Percentiles rank a stretch among this genome's conserved stretches.
These are phyloP conservation scores for Astreopora myriophthalma DNA, from an alignment of 64 coral and sea anemone species.

Conservation along the genomic window DNA sequence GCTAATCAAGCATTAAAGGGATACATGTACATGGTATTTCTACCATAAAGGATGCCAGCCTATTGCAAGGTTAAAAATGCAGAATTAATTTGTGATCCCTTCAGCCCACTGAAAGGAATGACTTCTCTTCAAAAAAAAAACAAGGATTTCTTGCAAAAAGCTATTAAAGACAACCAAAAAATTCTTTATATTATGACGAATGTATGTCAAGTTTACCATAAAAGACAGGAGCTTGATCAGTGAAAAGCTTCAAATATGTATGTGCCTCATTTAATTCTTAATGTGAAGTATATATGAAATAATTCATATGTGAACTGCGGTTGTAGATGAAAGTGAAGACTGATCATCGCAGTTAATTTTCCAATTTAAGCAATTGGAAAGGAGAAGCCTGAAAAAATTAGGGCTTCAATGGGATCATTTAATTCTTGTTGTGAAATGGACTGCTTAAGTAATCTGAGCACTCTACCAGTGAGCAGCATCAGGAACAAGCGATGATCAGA, in stretches of 20 bases:
- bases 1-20: background rate
- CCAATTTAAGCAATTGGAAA: too few species aligned
- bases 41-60: background rate
- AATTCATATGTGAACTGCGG: too few species aligned
- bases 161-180: too few species aligned
- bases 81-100: background rate
- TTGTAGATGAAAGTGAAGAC: too few species aligned
- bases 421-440: background rate
- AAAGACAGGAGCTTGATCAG: background rate
- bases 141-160: too few species aligned
- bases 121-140: background rate
- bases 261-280: background rate
- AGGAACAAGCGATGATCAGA: background rate
- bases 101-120: background rate
- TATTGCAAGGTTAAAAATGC: background rate
- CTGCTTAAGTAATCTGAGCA: background rate
- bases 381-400: too few species aligned
- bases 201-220: background rate
- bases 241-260: background rate
- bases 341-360: too few species aligned
- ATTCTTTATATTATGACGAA: too few species aligned
- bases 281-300: too few species aligned
- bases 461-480: background rate
- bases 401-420: too few species aligned
- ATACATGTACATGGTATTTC: background rate